These are phyloP conservation scores for Sarcophaga subvicina DNA, from an alignment of 2,888 invertebrate genomes.

Conservation along the genomic window DNA sequence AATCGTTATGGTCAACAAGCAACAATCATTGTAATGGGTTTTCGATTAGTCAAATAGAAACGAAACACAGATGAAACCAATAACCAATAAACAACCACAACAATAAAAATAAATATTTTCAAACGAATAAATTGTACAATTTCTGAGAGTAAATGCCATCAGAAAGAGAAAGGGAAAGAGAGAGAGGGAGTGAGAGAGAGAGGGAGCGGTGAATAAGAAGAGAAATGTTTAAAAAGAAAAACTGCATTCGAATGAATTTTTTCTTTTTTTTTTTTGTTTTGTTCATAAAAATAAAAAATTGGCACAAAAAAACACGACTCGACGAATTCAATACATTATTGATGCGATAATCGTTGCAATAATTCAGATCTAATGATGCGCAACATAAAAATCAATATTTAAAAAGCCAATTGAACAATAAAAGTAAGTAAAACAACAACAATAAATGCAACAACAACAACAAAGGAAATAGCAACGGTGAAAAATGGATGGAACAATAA, in stretches of 20 bases:
- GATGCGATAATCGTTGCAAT: slow-evolving; percentile 66
- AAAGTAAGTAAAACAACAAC: slow-evolving; percentile 41
- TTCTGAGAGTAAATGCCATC: not conserved
- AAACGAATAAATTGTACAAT: slow-evolving; percentile 2
- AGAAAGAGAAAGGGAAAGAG: no score
- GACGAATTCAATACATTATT: slow-evolving; percentile 57
- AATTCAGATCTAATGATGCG: slow-evolving; percentile 68
- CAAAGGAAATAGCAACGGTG: slow-evolving; percentile 7
- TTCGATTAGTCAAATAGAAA: slow-evolving; percentile 39
- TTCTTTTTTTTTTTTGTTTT: not conserved
- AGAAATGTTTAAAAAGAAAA: not conserved
- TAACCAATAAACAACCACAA: not conserved
- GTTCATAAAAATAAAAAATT: slow-evolving; percentile 18
- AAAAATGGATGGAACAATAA: not conserved
- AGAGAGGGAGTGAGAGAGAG: not conserved
- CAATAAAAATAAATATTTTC: not conserved
- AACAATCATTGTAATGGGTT: slow-evolving; percentile 54
- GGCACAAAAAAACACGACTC: slow-evolving; percentile 8
- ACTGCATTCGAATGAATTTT: not conserved
- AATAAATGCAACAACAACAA: slow-evolving; percentile 8
- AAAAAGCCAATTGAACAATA: slow-evolving; percentile 64
- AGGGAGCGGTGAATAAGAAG: no score
- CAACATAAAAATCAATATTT: slow-evolving; percentile 67
- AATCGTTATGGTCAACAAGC: slow-evolving; percentile 4
- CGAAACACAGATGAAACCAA: slow-evolving; percentile 10